Conservation (phyloP, 2,113 vertebrate genomes). For the Rhea pennata region DNA sequence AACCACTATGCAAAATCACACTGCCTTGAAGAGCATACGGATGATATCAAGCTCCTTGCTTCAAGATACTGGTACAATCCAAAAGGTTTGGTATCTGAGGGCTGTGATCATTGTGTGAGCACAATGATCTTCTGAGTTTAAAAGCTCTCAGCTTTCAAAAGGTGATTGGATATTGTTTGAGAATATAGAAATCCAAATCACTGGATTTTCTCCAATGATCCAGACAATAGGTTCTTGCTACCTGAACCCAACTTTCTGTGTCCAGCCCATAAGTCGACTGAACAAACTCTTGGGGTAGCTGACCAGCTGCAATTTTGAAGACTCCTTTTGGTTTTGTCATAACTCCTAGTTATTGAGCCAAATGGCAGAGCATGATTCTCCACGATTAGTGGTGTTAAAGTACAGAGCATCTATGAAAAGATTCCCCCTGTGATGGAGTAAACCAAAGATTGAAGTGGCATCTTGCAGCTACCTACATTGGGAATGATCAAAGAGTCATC, state of each 20-base stretch:
- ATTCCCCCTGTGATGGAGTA: background rate
- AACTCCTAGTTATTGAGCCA: background rate
- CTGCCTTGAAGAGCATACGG: background rate
- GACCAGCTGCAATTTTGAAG: background rate
- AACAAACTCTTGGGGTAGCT: background rate
- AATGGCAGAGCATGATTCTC: background rate
- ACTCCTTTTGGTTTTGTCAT: background rate
- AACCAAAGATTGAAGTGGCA: background rate
- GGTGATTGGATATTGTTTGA: background rate
- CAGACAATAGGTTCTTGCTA: background rate
- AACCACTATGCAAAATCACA: background rate
- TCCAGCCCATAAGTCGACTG: background rate
- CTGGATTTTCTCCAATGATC: background rate
- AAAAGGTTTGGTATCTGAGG: background rate
- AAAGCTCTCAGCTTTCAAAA: background rate
- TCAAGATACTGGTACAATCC: background rate
- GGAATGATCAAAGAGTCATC: conserved; percentile 13
- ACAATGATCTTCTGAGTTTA: background rate
- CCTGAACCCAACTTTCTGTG: background rate
- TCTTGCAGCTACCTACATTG: background rate
- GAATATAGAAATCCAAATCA: too few species aligned
- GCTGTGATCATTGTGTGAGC: background rate
- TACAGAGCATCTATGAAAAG: background rate
- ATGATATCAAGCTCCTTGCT: background rate
- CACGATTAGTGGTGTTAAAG: background rate